Evolutionary conservation across 2,113 vertebrate genomes (phyloP), one percentile per base, ranked within the genome.

Genomic region (Callopanchax toddi): DNA sequence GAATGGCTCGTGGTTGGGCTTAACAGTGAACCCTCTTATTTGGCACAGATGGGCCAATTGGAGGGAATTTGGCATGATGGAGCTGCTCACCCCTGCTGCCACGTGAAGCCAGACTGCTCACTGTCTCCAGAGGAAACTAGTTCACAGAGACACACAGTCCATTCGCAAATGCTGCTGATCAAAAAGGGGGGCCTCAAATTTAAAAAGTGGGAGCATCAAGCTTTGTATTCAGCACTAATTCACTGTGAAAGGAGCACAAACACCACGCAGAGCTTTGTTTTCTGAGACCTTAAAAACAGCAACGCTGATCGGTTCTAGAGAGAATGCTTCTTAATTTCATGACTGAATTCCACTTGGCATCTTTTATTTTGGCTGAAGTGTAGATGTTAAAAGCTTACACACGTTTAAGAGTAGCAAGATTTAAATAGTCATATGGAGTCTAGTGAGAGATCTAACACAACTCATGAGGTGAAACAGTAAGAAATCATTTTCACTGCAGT

Each of bases 71-170:
- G 72, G 64, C 77, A 71, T 36, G 71, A 65, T 56, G 37, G 56
- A 55, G 46, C 40, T 18, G 67, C 71, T 85, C 85, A 80, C 60
- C 71, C 75, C 57, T 63, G 55, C 60, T 68, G 74, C 74, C 87
- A 85, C 67, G 79, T 89, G 84, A 88, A 64, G 60, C 77, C 25
- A 57, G 7, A 45, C 43, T 52, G 67, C 62, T 58, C 2, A 43
- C 74, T 46, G 56, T 43, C 67, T 66, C 29, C 22, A 34, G 5
- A 48, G 4, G 44, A 60, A 79, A 76, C 45, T 6, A 36, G 67
- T 68, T 76, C 71, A 61, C 72, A 76, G 67, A 86, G 75, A 85
- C 73, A 85, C 21, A 16, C 64, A 37, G 66, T 60, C 48, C 51
- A 57, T 36, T 83, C 3, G 20, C 37, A 64, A 54, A 65, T 51